Evolutionary conservation across 2,888 invertebrate genomes (phyloP), one percentile per base, ranked within the genome.

Genomic region (Ceramica pisi): DNA sequence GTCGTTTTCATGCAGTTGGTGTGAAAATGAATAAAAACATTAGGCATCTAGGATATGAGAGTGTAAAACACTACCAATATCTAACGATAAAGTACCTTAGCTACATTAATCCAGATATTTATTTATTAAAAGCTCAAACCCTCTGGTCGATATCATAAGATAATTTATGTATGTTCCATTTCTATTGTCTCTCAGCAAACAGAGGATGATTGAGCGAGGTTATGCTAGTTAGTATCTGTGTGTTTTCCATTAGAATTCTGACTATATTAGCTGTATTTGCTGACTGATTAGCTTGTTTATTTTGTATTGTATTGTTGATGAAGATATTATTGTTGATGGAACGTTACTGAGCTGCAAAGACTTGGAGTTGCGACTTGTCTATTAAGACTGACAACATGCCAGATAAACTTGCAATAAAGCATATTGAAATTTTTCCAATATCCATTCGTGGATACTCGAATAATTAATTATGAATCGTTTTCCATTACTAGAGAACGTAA

Each of bases 171-270:
- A 76, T 71, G 23, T 44, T 31, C 59, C 4, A 67, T 46, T 50
- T 23, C 62, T 59, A 83, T 82, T 80, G 78, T 86, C 57, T 81
- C 53, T 51, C n/a, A 26, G 46, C 35, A 82, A 86, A 85, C 76
- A 86, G 41, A 60, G 26, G 35, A 53, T 75, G 76, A 84, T 80
- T 81, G 74, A 23, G 65, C 26, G 65, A 67, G 80, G 67, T 76
- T 66, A 77, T n/a, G 48, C 44, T 78, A 66, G 82, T 86, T 77
- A 86, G 82, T 57, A 31, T 71, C 21, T 71, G 46, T 70, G 35
- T 68, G 51, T 53, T 56, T 80, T 84, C 66, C 75, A 86, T 86
- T 80, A 82, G 69, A 80, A 80, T 46, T 63, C 73, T 51, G 71
- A 65, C 70, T 86, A 62, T 59, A 85, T 81, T 78, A 83, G 9